Conservation (phyloP, 2,113 vertebrate genomes). For the Amblyornis subalaris region DNA sequence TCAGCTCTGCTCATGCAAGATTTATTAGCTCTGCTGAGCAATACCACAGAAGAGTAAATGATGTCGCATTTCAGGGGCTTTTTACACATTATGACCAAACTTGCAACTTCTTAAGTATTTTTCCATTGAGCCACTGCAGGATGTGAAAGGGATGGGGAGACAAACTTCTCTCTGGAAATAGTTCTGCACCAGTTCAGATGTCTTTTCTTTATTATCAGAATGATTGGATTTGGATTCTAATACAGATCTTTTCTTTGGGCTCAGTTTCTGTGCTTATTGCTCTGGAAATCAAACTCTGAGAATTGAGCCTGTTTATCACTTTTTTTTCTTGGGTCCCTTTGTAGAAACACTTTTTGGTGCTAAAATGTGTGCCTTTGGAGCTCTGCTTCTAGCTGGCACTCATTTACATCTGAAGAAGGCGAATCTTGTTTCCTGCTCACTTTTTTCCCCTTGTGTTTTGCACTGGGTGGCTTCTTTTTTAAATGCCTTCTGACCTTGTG, state of each 20-base stretch:
- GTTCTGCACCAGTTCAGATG: conserved; percentile 4
- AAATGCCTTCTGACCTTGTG: neutral
- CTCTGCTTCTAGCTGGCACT: neutral
- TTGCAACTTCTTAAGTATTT: conserved; percentile 62
- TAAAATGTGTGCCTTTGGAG: neutral
- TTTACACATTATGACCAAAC: conserved; percentile 75
- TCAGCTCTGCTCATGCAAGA: conserved; percentile 82
- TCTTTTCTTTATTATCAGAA: conserved; percentile 6
- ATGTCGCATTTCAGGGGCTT: conserved; percentile 78
- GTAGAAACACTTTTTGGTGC: neutral
- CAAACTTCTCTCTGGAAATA: conserved; percentile 39
- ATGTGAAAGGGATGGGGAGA: conserved; percentile 6
- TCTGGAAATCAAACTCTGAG: conserved; percentile 26
- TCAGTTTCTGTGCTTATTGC: conserved; percentile 1
- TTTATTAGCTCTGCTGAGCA: conserved; percentile 82
- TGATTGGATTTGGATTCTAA: conserved; percentile 46
- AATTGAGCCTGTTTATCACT: neutral
- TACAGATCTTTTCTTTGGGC: conserved; percentile 8
- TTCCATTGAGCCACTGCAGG: conserved; percentile 44
- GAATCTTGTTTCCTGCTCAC: neutral
- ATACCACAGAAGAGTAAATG: conserved; percentile 79
- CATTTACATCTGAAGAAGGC: conserved; percentile 6
- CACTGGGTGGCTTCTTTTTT: neutral
- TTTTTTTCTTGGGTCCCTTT: neutral
- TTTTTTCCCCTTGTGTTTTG: neutral